Conservation (phyloP, 2,888 invertebrate species). For the Polydrusus pterygomalis region DNA sequence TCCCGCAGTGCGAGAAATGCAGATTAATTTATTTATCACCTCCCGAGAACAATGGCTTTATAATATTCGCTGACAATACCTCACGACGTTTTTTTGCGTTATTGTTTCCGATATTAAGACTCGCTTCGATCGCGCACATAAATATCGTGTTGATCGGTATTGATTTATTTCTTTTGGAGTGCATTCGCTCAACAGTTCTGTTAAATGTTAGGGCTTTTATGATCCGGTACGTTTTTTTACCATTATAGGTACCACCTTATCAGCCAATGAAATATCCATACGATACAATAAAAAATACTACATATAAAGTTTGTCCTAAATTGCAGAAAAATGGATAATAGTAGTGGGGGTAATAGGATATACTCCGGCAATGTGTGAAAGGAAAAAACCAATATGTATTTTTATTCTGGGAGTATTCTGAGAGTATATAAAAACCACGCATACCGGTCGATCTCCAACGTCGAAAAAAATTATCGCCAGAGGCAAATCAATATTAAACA, state of each 20-base stretch:
- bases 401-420: no score
- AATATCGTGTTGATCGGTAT: background rate
- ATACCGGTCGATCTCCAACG: constrained; percentile 47
- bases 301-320: no score
- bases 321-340: no score
- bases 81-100: constrained; percentile 55
- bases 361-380: no score
- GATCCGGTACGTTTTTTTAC: no score
- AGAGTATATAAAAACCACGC: background rate
- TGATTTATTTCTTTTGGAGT: background rate
- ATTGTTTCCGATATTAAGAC: constrained; percentile 48
- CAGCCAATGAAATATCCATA: background rate
- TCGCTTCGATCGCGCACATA: constrained; percentile 25
- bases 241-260: no score
- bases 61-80: constrained; percentile 69
- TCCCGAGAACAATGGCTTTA: constrained; percentile 67
- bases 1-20: constrained; percentile 68
- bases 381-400: no score
- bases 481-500: constrained; percentile 49
- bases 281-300: no score
- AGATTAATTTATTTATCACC: constrained; percentile 71
- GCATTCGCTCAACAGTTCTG: background rate
- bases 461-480: constrained; percentile 32
- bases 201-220: no score
- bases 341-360: no score